Conservation (phyloP, 2,797 vertebrate genomes). For the Chaenodraco wilsoni region DNA sequence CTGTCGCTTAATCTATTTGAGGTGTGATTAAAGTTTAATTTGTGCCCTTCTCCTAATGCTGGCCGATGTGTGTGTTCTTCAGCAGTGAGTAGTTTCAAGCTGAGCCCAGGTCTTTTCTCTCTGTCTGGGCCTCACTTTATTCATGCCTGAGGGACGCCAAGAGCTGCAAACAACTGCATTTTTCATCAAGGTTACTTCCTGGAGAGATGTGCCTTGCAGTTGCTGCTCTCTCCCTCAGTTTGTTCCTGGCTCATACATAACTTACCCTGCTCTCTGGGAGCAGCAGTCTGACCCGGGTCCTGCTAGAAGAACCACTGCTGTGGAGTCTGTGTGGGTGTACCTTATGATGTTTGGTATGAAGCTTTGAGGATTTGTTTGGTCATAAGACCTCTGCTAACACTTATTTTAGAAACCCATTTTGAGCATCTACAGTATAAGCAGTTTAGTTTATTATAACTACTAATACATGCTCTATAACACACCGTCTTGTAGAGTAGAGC, state of each 20-base stretch:
- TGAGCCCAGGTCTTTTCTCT: slow-evolving; percentile 82
- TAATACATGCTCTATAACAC: background rate
- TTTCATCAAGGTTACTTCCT: slow-evolving; percentile 86
- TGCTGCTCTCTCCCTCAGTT: slow-evolving; percentile 66
- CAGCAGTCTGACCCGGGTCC: slow-evolving; percentile 72
- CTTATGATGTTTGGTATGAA: slow-evolving; percentile 39
- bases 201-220: slow-evolving; percentile 80
- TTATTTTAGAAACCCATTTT: background rate
- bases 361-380: slow-evolving; percentile 6
- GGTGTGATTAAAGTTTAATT: slow-evolving; percentile 85
- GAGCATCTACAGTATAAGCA: background rate
- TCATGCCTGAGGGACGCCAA: slow-evolving; percentile 84
- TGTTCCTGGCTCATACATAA: slow-evolving; percentile 79
- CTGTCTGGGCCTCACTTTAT: slow-evolving; percentile 81
- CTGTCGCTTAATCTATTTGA: slow-evolving; percentile 82
- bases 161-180: slow-evolving; percentile 85
- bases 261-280: slow-evolving; percentile 70
- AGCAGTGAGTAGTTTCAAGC: slow-evolving; percentile 77
- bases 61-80: slow-evolving; percentile 57
- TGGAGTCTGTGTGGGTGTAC: slow-evolving; percentile 56
- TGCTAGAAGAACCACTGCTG: slow-evolving; percentile 45
- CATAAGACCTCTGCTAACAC: background rate
- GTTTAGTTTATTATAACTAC: background rate
- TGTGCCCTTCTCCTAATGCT: slow-evolving; percentile 78
- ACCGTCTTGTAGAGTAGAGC: background rate